A percentile compares a stretch with the other conserved stretches of the same genome.
Evolutionary conservation across 1,140 invertebrate species (phyloP).

Genomic region (Temnothorax nylanderi): DNA sequence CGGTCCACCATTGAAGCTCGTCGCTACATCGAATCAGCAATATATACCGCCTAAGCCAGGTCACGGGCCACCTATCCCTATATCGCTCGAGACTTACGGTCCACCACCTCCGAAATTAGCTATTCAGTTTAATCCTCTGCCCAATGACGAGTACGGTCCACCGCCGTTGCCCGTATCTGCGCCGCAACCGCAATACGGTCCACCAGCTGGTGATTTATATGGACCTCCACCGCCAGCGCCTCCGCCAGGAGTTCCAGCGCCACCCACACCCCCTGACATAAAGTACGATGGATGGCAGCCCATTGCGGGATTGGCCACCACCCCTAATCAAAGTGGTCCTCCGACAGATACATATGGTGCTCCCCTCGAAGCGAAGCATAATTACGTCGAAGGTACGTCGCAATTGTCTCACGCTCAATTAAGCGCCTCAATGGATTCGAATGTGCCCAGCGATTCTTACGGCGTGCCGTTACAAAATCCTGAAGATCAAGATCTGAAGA

Average conservation of each 20-base stretch:
- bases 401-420: conserved; percentile 4
- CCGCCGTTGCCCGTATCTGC: conserved; percentile 77
- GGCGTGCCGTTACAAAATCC: conserved; percentile 81
- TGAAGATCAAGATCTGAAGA: conserved; percentile 82
- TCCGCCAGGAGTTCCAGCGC: conserved; percentile 89
- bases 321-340: conserved; percentile 65
- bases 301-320: conserved; percentile 87
- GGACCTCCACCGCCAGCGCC: conserved; percentile 87
- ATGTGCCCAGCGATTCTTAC: conserved; percentile 83
- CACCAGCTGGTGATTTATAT: conserved; percentile 83
- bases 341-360: conserved; percentile 73
- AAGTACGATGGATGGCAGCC: conserved; percentile 94
- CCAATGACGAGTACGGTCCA: conserved; percentile 83
- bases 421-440: conserved; percentile 61
- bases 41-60: conserved; percentile 77
- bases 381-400: not conserved
- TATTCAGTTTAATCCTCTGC: conserved; percentile 83
- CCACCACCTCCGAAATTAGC: conserved; percentile 82
- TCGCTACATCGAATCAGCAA: conserved; percentile 76
- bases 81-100: conserved; percentile 81
- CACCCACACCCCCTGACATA: conserved; percentile 91
- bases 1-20: conserved; percentile 84
- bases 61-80: conserved; percentile 79
- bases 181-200: conserved; percentile 79
- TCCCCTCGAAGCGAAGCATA: conserved; percentile 69